A percentile compares a stretch with the other conserved stretches of the same genome.
These are phyloP conservation scores for Artibeus jamaicensis DNA, from an alignment of 2,797 vertebrate species.

Conservation along the genomic window DNA sequence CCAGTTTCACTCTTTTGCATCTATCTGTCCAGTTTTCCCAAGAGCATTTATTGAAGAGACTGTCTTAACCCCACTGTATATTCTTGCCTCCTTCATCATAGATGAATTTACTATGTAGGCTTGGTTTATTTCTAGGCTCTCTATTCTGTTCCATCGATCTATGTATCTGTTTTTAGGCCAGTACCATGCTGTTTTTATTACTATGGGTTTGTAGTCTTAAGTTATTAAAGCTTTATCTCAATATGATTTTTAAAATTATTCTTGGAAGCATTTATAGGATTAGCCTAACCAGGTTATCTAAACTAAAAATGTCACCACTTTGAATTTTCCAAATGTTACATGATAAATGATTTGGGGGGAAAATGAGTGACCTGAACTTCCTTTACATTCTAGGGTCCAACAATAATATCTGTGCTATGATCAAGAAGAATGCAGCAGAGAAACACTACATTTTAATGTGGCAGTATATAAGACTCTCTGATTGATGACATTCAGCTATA, in stretches of 20 bases:
- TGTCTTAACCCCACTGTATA: neutral
- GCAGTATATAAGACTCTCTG: neutral
- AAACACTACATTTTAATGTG: neutral
- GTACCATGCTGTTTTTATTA: neutral
- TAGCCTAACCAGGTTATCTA: neutral
- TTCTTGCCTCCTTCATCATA: neutral
- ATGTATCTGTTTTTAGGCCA: neutral
- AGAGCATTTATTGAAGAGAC: neutral
- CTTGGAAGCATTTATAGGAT: neutral
- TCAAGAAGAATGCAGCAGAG: neutral
- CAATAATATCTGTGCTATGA: neutral
- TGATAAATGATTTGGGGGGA: neutral
- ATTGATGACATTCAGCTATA: neutral
- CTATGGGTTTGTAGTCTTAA: neutral
- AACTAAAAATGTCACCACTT: neutral
- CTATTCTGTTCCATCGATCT: neutral
- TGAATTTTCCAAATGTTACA: neutral
- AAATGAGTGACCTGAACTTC: neutral
- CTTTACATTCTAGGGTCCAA: neutral
- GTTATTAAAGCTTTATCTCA: neutral
- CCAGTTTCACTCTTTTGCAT: neutral
- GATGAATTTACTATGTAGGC: neutral
- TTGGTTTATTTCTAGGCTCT: neutral
- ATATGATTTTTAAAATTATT: neutral
- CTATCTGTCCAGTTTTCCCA: neutral